Conservation (phyloP, 1,140 invertebrate genomes). For the Ceratina calcarata region DNA sequence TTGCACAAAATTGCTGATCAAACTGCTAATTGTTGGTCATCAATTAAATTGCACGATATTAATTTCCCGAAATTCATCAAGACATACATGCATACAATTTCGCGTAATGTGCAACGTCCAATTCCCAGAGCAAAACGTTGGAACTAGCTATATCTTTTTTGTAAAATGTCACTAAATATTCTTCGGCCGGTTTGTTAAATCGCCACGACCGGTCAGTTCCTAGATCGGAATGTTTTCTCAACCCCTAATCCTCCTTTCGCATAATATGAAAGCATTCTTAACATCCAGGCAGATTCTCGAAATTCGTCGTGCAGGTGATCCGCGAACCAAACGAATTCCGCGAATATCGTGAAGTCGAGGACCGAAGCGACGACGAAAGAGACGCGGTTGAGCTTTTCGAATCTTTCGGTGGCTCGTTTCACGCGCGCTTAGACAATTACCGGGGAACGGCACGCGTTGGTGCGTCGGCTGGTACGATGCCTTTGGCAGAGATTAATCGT, state of each 20-base stretch:
- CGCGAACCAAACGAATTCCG: neutral
- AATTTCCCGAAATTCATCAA: conserved; percentile 1
- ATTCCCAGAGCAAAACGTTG: neutral
- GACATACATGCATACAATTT: neutral
- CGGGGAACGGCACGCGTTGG: conserved; percentile 18
- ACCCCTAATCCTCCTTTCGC: neutral
- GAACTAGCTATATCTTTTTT: too few species aligned
- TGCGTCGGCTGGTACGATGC: conserved; percentile 37
- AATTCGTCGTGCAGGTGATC: neutral
- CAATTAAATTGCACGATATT: conserved; percentile 6
- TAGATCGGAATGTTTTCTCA: too few species aligned
- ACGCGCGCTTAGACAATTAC: conserved; percentile 40
- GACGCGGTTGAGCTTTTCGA: neutral
- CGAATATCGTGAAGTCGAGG: neutral
- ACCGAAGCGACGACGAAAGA: neutral
- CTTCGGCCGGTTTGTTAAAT: too few species aligned
- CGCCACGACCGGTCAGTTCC: too few species aligned
- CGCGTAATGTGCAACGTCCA: neutral
- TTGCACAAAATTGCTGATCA: neutral
- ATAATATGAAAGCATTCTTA: neutral
- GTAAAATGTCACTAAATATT: neutral
- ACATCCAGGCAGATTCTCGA: neutral
- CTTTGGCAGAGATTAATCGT: conserved; percentile 43
- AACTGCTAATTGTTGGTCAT: too few species aligned
- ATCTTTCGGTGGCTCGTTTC: conserved; percentile 36